phyloP scores from a whole-genome alignment of 2,888 invertebrate genomes.

The Pterostichus madidus region DNA sequence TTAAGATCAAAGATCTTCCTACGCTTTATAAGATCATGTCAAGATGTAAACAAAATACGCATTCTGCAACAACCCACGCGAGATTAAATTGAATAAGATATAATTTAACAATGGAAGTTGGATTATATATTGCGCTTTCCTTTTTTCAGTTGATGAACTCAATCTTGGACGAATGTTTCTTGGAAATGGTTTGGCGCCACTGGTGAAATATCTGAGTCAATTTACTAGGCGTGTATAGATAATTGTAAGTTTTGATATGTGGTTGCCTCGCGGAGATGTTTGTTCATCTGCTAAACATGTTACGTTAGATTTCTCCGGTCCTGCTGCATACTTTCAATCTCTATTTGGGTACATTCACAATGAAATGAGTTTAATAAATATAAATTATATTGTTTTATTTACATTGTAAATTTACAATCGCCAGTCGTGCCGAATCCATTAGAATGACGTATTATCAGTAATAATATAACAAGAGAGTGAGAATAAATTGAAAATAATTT shows the following conservation, averaged over 20 bases:
- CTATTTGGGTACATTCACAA: background rate
- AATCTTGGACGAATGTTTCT: background rate
- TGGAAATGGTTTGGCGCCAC: slow-evolving; percentile 3
- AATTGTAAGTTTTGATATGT: slow-evolving; percentile 48
- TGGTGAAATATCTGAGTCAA: slow-evolving; percentile 41
- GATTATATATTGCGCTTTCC: slow-evolving; percentile 18
- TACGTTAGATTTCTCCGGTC: slow-evolving; percentile 17
- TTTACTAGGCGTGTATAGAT: slow-evolving; percentile 18
- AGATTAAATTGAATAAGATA: slow-evolving; percentile 31
- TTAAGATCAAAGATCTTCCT: slow-evolving; percentile 7
- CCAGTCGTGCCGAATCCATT: too few species aligned
- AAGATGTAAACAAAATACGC: slow-evolving; percentile 44
- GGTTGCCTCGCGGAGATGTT: background rate
- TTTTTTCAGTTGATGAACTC: slow-evolving; percentile 13
- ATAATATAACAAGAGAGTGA: too few species aligned
- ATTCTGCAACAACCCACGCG: slow-evolving; percentile 19
- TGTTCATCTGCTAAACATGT: slow-evolving; percentile 40
- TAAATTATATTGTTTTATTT: too few species aligned
- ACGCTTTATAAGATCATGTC: background rate
- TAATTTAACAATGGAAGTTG: slow-evolving; percentile 32
- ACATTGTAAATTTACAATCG: too few species aligned
- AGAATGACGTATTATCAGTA: too few species aligned
- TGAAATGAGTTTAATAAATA: too few species aligned
- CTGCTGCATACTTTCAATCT: background rate
- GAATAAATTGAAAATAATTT: too few species aligned